phyloP scores from a whole-genome alignment of 2,113 vertebrate species.

The Delphinapterus leucas region DNA sequence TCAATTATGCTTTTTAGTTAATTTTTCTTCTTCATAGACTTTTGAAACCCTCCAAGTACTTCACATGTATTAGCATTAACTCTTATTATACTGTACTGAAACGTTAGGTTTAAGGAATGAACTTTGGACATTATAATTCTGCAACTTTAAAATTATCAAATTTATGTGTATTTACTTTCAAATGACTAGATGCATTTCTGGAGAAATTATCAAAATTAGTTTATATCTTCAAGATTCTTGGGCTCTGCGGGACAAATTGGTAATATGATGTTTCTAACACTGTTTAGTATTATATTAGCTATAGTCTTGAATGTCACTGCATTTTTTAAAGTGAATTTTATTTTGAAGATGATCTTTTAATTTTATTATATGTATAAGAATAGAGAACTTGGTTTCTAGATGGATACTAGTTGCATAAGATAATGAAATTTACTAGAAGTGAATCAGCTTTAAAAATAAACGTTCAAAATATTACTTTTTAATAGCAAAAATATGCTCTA shows the following conservation, averaged over 20 bases:
- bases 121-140: not conserved
- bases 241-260: not conserved
- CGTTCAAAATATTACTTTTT: constrained; percentile 40
- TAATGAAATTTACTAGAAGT: constrained; percentile 47
- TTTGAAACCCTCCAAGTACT: constrained; percentile 40
- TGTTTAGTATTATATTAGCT: not conserved
- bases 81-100: constrained; percentile 17
- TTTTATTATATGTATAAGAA: constrained; percentile 20
- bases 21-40: constrained; percentile 27
- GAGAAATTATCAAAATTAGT: not conserved
- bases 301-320: constrained; percentile 56
- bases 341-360: constrained; percentile 26
- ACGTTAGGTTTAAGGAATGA: constrained; percentile 8
- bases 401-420: not conserved
- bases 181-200: constrained; percentile 51
- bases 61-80: constrained; percentile 34
- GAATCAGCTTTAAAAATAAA: constrained; percentile 25
- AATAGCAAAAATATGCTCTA: constrained; percentile 47
- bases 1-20: accelerated
- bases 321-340: constrained; percentile 35
- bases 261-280: constrained; percentile 48
- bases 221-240: not conserved
- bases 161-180: constrained; percentile 14
- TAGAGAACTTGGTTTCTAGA: constrained; percentile 17
- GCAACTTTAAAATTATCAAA: constrained; percentile 29